Evolutionary conservation across 2,113 vertebrate species (phyloP).

Genomic region (Sisor rabdophorus): DNA sequence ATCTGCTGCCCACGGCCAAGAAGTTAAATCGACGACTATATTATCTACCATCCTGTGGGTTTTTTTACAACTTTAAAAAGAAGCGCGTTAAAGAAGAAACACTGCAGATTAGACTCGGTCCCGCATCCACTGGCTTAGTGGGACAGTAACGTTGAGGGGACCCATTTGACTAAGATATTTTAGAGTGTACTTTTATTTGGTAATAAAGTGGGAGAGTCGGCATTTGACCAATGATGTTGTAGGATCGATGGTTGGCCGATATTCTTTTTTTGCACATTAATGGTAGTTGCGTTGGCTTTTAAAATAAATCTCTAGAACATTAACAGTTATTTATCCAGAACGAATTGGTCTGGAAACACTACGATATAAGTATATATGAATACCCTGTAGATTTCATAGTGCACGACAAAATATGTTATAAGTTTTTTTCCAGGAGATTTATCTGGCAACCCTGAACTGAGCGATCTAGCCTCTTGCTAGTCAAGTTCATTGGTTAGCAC

Average conservation of each 20-base stretch:
- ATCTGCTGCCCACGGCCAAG: background rate
- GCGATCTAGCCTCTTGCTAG: background rate
- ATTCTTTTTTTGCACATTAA: background rate
- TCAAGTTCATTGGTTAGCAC: background rate
- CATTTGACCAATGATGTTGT: slow-evolving; percentile 37
- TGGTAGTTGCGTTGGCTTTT: background rate
- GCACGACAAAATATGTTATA: too few relatives aligned
- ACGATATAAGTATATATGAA: too few relatives aligned
- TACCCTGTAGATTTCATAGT: too few relatives aligned
- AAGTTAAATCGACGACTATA: too few relatives aligned
- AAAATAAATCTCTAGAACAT: background rate
- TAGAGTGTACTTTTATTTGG: background rate
- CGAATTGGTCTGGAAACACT: too few relatives aligned
- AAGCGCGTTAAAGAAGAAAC: slow-evolving; percentile 34
- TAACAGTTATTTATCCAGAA: too few relatives aligned
- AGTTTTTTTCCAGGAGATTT: background rate
- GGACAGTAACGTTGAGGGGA: too few relatives aligned
- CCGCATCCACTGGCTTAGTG: slow-evolving; percentile 41
- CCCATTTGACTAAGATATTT: too few relatives aligned
- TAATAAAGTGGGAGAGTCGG: slow-evolving; percentile 16
- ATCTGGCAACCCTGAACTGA: background rate
- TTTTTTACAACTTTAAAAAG: fast-evolving
- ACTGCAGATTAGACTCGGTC: slow-evolving; percentile 49
- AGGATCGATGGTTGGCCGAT: background rate
- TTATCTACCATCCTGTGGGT: background rate